Evolutionary conservation across 1,140 invertebrate species (phyloP).

Genomic region (Drosophila tristis): DNA sequence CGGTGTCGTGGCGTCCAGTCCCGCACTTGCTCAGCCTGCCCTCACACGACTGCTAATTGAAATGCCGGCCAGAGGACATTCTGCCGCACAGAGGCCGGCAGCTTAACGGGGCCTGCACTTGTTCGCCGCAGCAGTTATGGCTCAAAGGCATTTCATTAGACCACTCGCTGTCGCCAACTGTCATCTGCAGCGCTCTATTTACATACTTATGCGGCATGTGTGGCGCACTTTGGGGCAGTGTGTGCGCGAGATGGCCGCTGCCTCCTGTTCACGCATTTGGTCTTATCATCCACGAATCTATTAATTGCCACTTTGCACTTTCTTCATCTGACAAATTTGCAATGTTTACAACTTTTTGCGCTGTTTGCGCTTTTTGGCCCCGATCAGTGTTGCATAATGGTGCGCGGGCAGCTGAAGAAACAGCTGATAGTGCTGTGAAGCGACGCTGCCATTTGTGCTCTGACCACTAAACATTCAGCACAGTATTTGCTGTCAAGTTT

Average conservation of each 20-base stretch:
- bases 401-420: too few relatives aligned
- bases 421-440: too few relatives aligned
- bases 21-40: constrained; percentile 8
- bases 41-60: constrained; percentile 50
- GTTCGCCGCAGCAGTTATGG: constrained; percentile 41
- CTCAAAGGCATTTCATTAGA: constrained; percentile 77
- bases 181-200: constrained; percentile 52
- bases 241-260: not conserved
- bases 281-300: not conserved
- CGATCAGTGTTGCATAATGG: too few relatives aligned
- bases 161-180: constrained; percentile 66
- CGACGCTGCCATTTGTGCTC: too few relatives aligned
- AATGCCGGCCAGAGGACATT: constrained; percentile 40
- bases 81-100: constrained; percentile 18
- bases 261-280: not conserved
- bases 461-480: too few relatives aligned
- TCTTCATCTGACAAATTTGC: too few relatives aligned
- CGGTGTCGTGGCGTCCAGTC: constrained; percentile 8
- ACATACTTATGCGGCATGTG: too few relatives aligned
- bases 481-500: too few relatives aligned
- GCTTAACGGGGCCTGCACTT: constrained; percentile 29
- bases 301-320: too few relatives aligned
- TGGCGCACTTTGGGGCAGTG: too few relatives aligned
- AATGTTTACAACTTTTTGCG: too few relatives aligned
- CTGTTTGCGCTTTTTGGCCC: too few relatives aligned